Conservation (phyloP, 2,797 vertebrate genomes). For the Emydoidea blandingii region DNA sequence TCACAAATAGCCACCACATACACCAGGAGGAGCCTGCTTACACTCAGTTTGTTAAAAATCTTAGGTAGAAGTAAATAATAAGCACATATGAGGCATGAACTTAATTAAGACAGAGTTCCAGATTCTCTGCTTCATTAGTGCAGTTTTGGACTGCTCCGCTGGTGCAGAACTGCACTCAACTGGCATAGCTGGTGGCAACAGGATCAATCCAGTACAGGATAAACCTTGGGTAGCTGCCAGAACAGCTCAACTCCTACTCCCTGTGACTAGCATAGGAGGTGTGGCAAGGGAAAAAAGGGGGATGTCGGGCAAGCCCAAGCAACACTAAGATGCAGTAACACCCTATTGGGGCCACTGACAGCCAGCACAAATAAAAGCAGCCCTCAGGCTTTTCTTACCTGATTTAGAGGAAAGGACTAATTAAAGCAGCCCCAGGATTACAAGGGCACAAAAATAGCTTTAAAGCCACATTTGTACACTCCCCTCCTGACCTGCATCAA, state of each 20-base stretch:
- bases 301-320: not conserved
- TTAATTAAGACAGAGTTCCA: not conserved
- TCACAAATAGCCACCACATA: not conserved
- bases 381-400: not conserved
- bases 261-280: not conserved
- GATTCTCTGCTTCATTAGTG: not conserved
- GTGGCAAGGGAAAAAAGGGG: not conserved
- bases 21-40: not conserved
- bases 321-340: not conserved
- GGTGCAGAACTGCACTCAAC: not conserved
- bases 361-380: not conserved
- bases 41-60: not conserved
- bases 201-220: not conserved
- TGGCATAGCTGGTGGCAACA: rapidly evolving
- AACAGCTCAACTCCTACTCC: not conserved
- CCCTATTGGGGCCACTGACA: not conserved
- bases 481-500: not conserved
- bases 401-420: not conserved
- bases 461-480: not conserved
- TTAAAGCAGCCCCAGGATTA: not conserved
- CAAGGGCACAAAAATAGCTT: not conserved
- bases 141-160: not conserved
- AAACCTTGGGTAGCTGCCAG: not conserved
- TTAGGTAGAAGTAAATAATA: not conserved
- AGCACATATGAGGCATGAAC: not conserved